Conservation (phyloP, 2,888 invertebrate species). For the Parapristionchus giblindavisi region DNA sequence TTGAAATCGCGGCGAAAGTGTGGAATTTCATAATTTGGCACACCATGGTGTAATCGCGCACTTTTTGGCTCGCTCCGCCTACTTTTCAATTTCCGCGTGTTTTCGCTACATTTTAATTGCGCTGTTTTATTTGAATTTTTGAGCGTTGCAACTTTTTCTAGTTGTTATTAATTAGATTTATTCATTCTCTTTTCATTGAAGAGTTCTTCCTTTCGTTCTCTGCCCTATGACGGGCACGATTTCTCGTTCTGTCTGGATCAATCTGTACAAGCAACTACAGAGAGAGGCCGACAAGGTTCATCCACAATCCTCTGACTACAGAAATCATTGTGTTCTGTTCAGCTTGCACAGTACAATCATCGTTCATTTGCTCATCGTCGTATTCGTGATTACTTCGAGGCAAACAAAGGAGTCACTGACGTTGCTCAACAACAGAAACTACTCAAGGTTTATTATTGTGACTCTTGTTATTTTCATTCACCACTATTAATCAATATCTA, state of each 20-base stretch:
- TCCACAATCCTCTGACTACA: not conserved
- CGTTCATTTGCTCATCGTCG: constrained; percentile 66
- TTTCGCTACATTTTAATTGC: too few species aligned
- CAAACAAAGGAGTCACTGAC: constrained; percentile 55
- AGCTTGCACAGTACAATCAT: constrained; percentile 68
- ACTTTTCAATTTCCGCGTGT: not conserved
- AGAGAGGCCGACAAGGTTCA: constrained; percentile 59
- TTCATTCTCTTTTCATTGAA: too few species aligned
- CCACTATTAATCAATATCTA: not conserved
- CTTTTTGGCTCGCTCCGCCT: not conserved
- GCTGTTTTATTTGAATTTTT: too few species aligned
- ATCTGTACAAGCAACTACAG: constrained; percentile 65
- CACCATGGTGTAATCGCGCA: too few species aligned
- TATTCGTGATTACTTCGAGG: constrained; percentile 67
- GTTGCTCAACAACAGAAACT: constrained; percentile 50
- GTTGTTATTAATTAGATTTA: too few species aligned
- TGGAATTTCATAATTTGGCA: too few species aligned
- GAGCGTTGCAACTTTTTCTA: too few species aligned
- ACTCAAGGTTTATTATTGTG: constrained; percentile 48
- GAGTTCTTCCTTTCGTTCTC: not conserved
- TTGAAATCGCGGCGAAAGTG: too few species aligned
- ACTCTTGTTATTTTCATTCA: not conserved
- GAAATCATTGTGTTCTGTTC: constrained; percentile 41
- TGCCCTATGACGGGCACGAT: constrained; percentile 42
- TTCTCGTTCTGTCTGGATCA: constrained; percentile 56